These are phyloP conservation scores for Prosopocoilus inquinatus DNA, from an alignment of 2,888 invertebrate genomes.

Conservation along the genomic window DNA sequence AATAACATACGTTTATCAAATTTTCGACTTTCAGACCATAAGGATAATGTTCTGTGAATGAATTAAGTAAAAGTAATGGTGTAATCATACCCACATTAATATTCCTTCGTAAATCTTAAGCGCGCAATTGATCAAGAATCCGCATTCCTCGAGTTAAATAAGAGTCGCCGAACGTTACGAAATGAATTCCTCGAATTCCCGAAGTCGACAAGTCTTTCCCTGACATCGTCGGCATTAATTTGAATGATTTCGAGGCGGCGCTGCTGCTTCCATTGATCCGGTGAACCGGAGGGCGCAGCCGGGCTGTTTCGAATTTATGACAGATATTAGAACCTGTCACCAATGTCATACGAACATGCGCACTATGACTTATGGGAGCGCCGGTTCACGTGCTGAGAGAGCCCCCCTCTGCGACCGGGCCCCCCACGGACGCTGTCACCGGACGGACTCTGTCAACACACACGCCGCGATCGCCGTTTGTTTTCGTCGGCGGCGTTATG, in stretches of 20 bases:
- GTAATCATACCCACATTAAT: no score
- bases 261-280: conserved; percentile 3
- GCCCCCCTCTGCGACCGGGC: conserved; percentile 25
- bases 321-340: conserved; percentile 30
- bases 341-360: conserved; percentile 27
- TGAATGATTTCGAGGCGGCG: background rate
- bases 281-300: conserved; percentile 9
- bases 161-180: background rate
- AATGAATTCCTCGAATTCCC: conserved; percentile 1
- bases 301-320: conserved; percentile 25
- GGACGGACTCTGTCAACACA: conserved; percentile 29
- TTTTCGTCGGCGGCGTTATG: background rate
- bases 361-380: conserved; percentile 28
- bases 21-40: no score
- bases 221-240: background rate
- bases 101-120: no score
- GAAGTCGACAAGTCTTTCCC: background rate
- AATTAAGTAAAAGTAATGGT: no score
- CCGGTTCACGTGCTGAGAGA: conserved; percentile 29
- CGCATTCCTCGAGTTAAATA: no score
- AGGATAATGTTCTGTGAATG: no score
- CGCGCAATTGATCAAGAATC: no score
- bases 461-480: conserved; percentile 3
- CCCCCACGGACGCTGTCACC: conserved; percentile 27
- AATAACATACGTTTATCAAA: no score